phyloP scores from a whole-genome alignment of 2,113 vertebrate genomes.

The Corydoras sp. region DNA sequence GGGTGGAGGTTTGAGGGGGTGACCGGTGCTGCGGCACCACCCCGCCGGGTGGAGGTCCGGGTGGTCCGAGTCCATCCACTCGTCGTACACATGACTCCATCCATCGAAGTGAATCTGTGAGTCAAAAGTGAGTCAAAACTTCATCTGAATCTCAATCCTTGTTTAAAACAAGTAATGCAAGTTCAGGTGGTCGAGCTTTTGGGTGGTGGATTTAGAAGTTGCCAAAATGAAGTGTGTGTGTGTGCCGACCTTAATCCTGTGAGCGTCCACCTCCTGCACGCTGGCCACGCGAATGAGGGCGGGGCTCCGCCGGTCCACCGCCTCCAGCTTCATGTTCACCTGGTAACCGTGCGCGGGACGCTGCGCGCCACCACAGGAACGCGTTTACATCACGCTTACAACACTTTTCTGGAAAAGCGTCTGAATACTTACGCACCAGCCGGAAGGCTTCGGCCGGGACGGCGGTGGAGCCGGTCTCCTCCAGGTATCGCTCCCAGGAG shows the following conservation, averaged over 20 bases:
- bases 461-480: slow-evolving; percentile 82
- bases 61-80: slow-evolving; percentile 94
- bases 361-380: slow-evolving; percentile 53
- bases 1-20: slow-evolving; percentile 83
- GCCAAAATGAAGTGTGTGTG: too few relatives aligned
- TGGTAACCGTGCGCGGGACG: slow-evolving; percentile 82
- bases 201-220: too few relatives aligned
- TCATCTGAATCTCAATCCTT: not conserved
- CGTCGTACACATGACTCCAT: slow-evolving; percentile 90
- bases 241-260: slow-evolving; percentile 84
- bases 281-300: slow-evolving; percentile 86
- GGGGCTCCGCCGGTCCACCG: slow-evolving; percentile 88
- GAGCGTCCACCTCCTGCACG: slow-evolving; percentile 87
- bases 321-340: slow-evolving; percentile 91
- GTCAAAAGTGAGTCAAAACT: too few relatives aligned
- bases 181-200: too few relatives aligned
- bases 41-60: slow-evolving; percentile 89
- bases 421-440: slow-evolving; percentile 67
- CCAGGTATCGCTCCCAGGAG: slow-evolving; percentile 88
- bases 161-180: too few relatives aligned
- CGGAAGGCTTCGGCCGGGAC: slow-evolving; percentile 85
- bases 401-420: too few relatives aligned
- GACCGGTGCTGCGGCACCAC: slow-evolving; percentile 90
- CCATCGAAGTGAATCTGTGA: slow-evolving; percentile 89
- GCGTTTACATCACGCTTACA: not conserved